Evolutionary conservation across 2,113 vertebrate genomes (phyloP).

Genomic region (Oryzias woworae): DNA sequence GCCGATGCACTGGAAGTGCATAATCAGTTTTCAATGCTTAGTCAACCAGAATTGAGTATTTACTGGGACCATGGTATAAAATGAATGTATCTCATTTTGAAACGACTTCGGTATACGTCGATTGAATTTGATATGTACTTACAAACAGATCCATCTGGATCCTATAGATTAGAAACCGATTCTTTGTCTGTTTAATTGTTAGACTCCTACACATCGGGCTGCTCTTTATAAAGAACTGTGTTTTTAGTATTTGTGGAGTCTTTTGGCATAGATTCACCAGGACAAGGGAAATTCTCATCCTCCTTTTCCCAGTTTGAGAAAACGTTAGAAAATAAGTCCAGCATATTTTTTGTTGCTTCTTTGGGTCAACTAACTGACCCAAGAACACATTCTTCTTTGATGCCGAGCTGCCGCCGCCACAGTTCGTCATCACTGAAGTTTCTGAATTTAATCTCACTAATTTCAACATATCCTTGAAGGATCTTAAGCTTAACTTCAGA

Average conservation of each 20-base stretch:
- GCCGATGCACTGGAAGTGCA: no score
- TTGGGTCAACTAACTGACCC: slow-evolving; percentile 47
- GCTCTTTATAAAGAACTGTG: slow-evolving; percentile 3
- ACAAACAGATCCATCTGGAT: no score
- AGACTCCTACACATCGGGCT: neutral
- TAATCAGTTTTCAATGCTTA: no score
- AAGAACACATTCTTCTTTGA: slow-evolving; percentile 36
- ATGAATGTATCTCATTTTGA: no score
- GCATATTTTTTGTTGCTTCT: slow-evolving; percentile 41
- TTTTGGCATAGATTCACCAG: slow-evolving; percentile 21
- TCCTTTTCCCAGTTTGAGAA: slow-evolving; percentile 39
- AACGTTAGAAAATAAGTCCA: slow-evolving; percentile 40
- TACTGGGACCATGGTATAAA: no score
- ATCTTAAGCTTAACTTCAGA: slow-evolving; percentile 65
- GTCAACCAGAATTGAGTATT: no score
- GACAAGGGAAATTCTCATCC: slow-evolving; percentile 52
- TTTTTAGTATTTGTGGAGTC: slow-evolving; percentile 14
- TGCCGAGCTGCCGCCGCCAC: slow-evolving; percentile 60
- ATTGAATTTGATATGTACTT: no score
- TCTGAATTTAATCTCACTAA: slow-evolving; percentile 71
- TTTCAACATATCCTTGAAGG: slow-evolving; percentile 70
- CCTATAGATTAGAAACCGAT: no score
- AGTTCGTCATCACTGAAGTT: slow-evolving; percentile 56
- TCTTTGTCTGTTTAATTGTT: no score
- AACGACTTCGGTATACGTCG: no score